These are phyloP conservation scores for Stenodera caucasica DNA, from an alignment of 2,888 invertebrate genomes.

Conservation along the genomic window DNA sequence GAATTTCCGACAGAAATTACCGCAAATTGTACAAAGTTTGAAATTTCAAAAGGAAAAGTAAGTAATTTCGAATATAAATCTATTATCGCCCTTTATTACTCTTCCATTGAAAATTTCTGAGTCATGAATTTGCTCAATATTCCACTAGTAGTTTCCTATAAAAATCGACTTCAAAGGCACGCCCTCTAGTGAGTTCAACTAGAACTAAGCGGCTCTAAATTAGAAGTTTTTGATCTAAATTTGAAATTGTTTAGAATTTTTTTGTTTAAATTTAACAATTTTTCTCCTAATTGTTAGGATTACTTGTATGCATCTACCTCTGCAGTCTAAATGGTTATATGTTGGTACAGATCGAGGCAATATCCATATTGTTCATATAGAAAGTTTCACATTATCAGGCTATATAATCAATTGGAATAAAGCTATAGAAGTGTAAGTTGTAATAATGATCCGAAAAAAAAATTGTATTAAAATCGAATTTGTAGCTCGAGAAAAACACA, in stretches of 20 bases:
- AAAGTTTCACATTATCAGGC: conserved; percentile 93
- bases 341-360: conserved; percentile 98
- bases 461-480: conserved; percentile 39
- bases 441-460: not conserved
- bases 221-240: too few relatives aligned
- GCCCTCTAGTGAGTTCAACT: too few relatives aligned
- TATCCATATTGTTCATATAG: conserved; percentile 96
- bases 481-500: conserved; percentile 91
- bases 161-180: too few relatives aligned
- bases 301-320: conserved; percentile 91
- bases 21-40: conserved; percentile 93
- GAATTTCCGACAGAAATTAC: conserved; percentile 93
- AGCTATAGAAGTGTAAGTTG: conserved; percentile 97
- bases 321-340: conserved; percentile 98
- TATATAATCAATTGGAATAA: conserved; percentile 99
- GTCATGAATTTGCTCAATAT: too few relatives aligned
- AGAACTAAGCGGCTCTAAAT: too few relatives aligned
- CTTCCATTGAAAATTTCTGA: too few relatives aligned
- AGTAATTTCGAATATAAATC: conserved; percentile 40
- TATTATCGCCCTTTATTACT: too few relatives aligned
- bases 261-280: too few relatives aligned
- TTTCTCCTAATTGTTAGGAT: conserved; percentile 72
- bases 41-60: conserved; percentile 97
- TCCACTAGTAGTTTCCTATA: too few relatives aligned
- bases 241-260: too few relatives aligned